A percentile compares a stretch with the other conserved stretches of the same genome.
These are phyloP conservation scores for Trichoplusia ni DNA, from an alignment of 1,140 invertebrate species.

Conservation along the genomic window DNA sequence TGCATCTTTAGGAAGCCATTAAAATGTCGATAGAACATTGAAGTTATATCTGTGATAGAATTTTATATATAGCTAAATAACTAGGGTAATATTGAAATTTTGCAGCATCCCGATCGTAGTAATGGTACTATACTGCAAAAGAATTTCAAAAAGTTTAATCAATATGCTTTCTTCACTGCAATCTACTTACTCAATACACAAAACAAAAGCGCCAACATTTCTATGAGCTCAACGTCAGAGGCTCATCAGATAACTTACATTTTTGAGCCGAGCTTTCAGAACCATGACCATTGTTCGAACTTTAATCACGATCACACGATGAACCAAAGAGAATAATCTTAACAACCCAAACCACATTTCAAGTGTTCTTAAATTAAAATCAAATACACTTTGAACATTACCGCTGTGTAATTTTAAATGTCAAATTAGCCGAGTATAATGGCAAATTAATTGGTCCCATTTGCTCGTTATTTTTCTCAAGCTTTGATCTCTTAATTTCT, in stretches of 20 bases:
- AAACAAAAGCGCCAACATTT: slow-evolving; percentile 33
- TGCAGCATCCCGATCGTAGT: too few species aligned
- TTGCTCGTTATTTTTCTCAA: slow-evolving; percentile 50
- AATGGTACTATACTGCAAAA: too few species aligned
- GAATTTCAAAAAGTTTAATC: neutral
- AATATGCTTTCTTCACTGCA: too few species aligned
- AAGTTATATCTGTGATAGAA: too few species aligned
- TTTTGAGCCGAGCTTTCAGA: slow-evolving; percentile 36
- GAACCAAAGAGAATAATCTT: slow-evolving; percentile 1
- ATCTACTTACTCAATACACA: too few species aligned
- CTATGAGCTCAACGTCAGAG: slow-evolving; percentile 30
- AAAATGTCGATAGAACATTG: too few species aligned
- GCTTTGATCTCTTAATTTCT: slow-evolving; percentile 42
- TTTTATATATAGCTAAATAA: too few species aligned
- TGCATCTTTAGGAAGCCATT: too few species aligned
- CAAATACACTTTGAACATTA: neutral
- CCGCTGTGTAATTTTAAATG: slow-evolving; percentile 2
- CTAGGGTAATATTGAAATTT: too few species aligned
- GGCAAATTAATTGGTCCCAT: slow-evolving; percentile 29
- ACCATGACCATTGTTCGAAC: slow-evolving; percentile 46
- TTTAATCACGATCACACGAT: slow-evolving; percentile 40
- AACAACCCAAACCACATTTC: neutral
- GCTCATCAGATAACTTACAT: slow-evolving; percentile 34
- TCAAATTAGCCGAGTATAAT: slow-evolving; percentile 31
- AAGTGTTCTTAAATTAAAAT: slow-evolving; percentile 3